Evolutionary conservation across 2,113 vertebrate species (phyloP), one percentile per base, ranked within the genome.

Genomic region (Synodontis membranacea): DNA sequence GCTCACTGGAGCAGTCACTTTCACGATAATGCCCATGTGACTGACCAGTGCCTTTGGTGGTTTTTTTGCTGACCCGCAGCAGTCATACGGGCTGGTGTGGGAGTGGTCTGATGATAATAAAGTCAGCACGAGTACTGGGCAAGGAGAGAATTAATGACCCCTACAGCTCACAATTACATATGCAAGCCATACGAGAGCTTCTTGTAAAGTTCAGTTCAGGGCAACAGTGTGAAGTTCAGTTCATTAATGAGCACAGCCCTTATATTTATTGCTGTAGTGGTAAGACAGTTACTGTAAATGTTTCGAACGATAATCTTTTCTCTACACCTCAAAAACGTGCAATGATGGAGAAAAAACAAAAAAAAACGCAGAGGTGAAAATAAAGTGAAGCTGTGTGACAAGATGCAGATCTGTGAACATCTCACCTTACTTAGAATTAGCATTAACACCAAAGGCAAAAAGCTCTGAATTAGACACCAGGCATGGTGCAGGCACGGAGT

Each of bases 331-430:
- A 42, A 39, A 37, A 7, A 8, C 7, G 58, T 78, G 42, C 42
- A 60, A 23, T 54, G 74, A 46, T 6, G n/a, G n/a, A n/a, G n/a
- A n/a, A n/a, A n/a, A n/a, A n/a, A n/a, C n/a, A n/a, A n/a, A 1
- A 78, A 52, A 68, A 50, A 50, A 50, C 4, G n/a, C 21, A 7
- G 21, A 58, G 34, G 78, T 80, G 78, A 58, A 58, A 56, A 80
- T 58, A 37, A 87, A 79, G 15, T 72, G 64, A 52, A 78, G 79
- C 60, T 85, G 78, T 85, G 52, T 85, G 58, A 62, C 72, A 74
- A 68, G 62, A 82, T 84, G 85, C 80, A 84, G 78, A 76, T 75
- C 74, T 87, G 85, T 50, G 39, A 87, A 85, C 80, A 85, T 89
- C 68, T 83, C 83, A 80, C 79, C 42, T 83, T 76, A 56, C 39